Conservation (phyloP, 2,113 vertebrate species). For the Dromas ardeola region DNA sequence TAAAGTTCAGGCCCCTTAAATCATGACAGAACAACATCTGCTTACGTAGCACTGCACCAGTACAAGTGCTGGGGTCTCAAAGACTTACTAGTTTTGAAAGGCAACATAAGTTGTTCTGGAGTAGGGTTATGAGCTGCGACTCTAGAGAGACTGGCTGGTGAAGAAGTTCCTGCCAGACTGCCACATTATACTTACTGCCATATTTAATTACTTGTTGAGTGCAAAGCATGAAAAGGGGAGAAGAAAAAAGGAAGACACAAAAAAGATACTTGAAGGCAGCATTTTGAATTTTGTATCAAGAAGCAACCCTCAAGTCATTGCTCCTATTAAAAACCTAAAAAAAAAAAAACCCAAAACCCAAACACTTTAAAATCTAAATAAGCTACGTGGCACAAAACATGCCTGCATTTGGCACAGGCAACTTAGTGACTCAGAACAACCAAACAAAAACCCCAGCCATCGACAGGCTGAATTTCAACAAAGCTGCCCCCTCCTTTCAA, state of each 20-base stretch:
- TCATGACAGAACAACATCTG: not conserved
- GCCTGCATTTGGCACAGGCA: not conserved
- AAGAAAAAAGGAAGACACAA: not conserved
- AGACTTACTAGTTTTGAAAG: not conserved
- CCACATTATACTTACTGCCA: not conserved
- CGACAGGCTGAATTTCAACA: not conserved
- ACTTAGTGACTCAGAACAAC: not conserved
- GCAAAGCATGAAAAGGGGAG: not conserved
- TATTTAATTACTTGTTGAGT: not conserved
- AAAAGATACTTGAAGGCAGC: not conserved
- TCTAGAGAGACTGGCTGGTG: not conserved
- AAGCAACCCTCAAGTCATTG: not conserved
- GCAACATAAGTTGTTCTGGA: not conserved
- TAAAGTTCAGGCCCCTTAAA: not conserved
- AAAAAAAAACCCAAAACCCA: not conserved
- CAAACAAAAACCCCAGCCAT: not conserved
- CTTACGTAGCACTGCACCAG: not conserved
- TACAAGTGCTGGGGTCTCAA: not conserved
- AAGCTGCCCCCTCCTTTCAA: not conserved
- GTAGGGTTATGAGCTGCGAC: not conserved
- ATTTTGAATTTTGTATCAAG: not conserved
- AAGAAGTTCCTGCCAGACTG: not conserved
- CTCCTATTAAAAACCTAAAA: not conserved
- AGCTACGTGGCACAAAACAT: not conserved
- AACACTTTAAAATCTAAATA: not conserved